Percentiles rank a stretch among this genome's conserved stretches.
These are phyloP conservation scores for Ginglymostoma cirratum DNA, from an alignment of 2,113 vertebrate genomes.

Conservation along the genomic window DNA sequence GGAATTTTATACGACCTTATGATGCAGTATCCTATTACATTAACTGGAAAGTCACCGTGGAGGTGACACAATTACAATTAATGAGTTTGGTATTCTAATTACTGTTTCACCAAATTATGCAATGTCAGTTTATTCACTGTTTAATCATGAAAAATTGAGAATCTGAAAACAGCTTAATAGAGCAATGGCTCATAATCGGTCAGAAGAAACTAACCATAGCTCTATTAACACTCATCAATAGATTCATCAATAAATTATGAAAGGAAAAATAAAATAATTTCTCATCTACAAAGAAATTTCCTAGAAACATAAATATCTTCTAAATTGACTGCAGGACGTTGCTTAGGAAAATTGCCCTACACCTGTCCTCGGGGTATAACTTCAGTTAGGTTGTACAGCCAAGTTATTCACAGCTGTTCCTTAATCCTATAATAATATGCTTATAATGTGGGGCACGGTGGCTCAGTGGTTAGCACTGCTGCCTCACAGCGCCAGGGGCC, in stretches of 20 bases:
- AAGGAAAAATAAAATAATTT: background rate
- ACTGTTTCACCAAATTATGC: slow-evolving; percentile 6
- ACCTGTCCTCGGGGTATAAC: background rate
- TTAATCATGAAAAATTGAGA: slow-evolving; percentile 19
- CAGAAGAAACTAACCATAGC: background rate
- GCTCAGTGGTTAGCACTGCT: no score
- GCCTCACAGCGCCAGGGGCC: no score
- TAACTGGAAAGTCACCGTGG: background rate
- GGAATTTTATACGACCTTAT: background rate
- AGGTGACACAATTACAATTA: background rate
- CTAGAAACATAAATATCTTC: background rate
- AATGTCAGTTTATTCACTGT: slow-evolving; percentile 9
- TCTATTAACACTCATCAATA: background rate
- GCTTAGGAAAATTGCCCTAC: background rate
- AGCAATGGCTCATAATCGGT: background rate
- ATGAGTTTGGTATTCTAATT: background rate
- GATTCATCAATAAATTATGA: slow-evolving; percentile 20
- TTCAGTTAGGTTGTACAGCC: background rate
- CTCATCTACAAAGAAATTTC: background rate
- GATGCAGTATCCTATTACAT: background rate
- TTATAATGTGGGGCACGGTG: no score
- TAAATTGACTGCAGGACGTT: background rate
- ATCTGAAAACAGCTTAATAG: background rate
- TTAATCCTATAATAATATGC: background rate
- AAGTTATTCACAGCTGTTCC: background rate